These are phyloP conservation scores for Elaeidobius kamerunicus DNA, from an alignment of 2,888 invertebrate genomes.

Conservation along the genomic window DNA sequence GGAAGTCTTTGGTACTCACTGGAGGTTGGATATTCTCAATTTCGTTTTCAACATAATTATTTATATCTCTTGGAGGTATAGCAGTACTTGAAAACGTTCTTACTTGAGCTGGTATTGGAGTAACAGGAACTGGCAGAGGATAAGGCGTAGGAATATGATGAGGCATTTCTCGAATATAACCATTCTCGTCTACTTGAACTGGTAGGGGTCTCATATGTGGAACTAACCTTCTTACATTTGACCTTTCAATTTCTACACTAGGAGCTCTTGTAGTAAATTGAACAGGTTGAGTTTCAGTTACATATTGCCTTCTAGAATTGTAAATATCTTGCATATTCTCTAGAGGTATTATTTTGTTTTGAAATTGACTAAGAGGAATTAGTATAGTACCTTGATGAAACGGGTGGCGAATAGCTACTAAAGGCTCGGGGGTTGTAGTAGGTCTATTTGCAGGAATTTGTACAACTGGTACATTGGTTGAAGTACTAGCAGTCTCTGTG, in stretches of 20 bases:
- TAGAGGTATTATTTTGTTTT: slow-evolving; percentile 39
- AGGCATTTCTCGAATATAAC: slow-evolving; percentile 43
- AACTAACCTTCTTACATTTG: slow-evolving; percentile 37
- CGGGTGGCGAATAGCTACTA: slow-evolving; percentile 51
- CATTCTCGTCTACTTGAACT: slow-evolving; percentile 47
- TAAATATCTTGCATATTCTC: slow-evolving; percentile 35
- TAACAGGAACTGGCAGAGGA: slow-evolving; percentile 38
- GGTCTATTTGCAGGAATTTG: slow-evolving; percentile 51
- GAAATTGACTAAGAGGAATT: slow-evolving; percentile 46
- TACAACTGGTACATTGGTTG: slow-evolving; percentile 55
- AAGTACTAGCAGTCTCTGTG: slow-evolving; percentile 53
- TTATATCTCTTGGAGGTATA: slow-evolving; percentile 26
- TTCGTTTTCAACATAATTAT: slow-evolving; percentile 45
- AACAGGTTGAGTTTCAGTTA: slow-evolving; percentile 16
- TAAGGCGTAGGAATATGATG: slow-evolving; percentile 39
- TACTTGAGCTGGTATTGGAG: slow-evolving; percentile 37
- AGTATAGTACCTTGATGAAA: slow-evolving; percentile 45
- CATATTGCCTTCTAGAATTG: slow-evolving; percentile 35
- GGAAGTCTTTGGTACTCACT: slow-evolving; percentile 68
- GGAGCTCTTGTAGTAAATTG: slow-evolving; percentile 3
- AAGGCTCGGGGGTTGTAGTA: slow-evolving; percentile 38
- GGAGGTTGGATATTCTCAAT: slow-evolving; percentile 64
- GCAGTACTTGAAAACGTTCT: slow-evolving; percentile 29
- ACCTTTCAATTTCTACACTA: slow-evolving; percentile 44
- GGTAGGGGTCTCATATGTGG: slow-evolving; percentile 44